Percentiles rank a stretch among this genome's conserved stretches.
Conservation (phyloP, 2,888 invertebrate species). For the Pterostichus niger region DNA sequence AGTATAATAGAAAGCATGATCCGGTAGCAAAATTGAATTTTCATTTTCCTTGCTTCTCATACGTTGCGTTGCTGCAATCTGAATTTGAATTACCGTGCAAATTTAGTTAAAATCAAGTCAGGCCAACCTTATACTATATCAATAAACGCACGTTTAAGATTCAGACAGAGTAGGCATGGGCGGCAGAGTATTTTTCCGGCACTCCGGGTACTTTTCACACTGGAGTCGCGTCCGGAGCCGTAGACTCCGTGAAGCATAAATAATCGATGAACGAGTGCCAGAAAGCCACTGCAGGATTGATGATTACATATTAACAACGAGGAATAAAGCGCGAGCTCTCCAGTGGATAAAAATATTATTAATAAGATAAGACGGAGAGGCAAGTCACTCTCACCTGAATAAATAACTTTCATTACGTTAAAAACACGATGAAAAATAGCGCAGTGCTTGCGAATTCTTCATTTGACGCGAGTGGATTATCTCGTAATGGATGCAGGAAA, state of each 20-base stretch:
- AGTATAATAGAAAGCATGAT: neutral
- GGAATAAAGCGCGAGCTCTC: constrained; percentile 37
- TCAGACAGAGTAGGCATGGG: constrained; percentile 14
- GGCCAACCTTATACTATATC: constrained; percentile 40
- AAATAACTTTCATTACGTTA: constrained; percentile 64
- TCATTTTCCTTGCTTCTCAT: neutral
- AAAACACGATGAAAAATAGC: constrained; percentile 62
- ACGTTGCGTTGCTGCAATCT: neutral
- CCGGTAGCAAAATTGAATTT: constrained; percentile 39
- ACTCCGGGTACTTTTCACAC: neutral
- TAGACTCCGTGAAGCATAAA: constrained; percentile 1
- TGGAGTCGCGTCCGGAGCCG: neutral
- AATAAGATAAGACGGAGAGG: constrained; percentile 60
- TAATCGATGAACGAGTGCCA: constrained; percentile 46
- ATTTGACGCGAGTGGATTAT: constrained; percentile 55
- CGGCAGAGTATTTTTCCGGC: constrained; percentile 20
- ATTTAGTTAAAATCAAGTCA: constrained; percentile 34
- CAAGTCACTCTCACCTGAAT: constrained; percentile 62
- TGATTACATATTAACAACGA: constrained; percentile 57
- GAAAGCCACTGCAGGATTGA: constrained; percentile 44
- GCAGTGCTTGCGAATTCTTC: constrained; percentile 48
- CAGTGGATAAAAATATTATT: constrained; percentile 59
- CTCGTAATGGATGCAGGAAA: constrained; percentile 51
- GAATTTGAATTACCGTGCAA: constrained; percentile 42
- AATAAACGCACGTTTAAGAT: constrained; percentile 43